These are phyloP conservation scores for Balearica regulorum DNA, from an alignment of 2,797 vertebrate species.

Conservation along the genomic window DNA sequence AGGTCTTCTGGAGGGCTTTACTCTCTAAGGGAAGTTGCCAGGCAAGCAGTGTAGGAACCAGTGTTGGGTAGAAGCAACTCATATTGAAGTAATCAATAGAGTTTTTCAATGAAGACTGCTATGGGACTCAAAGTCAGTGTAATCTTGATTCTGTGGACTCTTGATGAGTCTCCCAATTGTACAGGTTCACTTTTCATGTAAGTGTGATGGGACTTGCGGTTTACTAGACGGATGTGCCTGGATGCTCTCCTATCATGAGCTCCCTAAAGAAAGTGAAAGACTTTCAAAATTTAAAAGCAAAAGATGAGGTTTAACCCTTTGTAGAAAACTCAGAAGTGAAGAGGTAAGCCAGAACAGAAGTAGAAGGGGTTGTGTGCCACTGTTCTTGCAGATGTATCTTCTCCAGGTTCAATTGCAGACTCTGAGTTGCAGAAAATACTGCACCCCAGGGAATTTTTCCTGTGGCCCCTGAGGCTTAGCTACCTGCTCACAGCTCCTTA, in stretches of 20 bases:
- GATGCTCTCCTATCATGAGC: fast-evolving
- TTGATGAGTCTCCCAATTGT: neutral
- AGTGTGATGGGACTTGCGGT: neutral
- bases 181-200: neutral
- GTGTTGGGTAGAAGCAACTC: neutral
- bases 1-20: neutral
- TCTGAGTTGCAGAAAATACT: neutral
- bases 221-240: neutral
- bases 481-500: neutral
- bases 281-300: neutral
- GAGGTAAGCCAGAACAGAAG: neutral
- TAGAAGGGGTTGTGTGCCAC: neutral
- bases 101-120: neutral
- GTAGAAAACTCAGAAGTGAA: neutral
- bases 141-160: neutral
- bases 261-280: neutral
- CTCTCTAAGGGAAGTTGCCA: neutral
- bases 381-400: neutral
- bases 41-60: neutral
- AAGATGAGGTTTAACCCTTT: neutral
- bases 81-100: neutral
- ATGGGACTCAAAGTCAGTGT: neutral
- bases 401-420: neutral
- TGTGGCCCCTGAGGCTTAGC: neutral
- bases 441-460: neutral